Evolutionary conservation across 2,797 vertebrate genomes (phyloP).

Genomic region (Nannoperca obscura): DNA sequence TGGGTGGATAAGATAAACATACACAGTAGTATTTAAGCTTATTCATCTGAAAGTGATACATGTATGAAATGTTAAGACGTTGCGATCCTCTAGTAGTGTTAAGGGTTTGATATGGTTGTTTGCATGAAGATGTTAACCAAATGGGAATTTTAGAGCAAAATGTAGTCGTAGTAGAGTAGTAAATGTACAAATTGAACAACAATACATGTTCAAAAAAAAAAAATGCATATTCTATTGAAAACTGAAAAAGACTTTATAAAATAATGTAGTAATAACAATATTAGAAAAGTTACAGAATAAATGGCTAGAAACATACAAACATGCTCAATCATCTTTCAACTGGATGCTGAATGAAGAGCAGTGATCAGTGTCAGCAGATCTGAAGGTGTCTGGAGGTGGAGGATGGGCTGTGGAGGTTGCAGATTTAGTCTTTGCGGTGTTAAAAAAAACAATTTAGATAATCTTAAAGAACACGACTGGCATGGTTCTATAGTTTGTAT

Average conservation of each 20-base stretch:
- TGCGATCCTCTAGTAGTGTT: background rate
- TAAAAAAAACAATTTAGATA: background rate
- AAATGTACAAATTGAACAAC: background rate
- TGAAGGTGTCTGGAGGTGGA: background rate
- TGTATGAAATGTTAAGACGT: background rate
- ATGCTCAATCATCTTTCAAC: too few relatives aligned
- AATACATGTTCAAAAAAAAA: background rate
- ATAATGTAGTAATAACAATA: background rate
- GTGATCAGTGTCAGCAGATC: background rate
- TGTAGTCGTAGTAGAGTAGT: too few relatives aligned
- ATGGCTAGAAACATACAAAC: background rate
- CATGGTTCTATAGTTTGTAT: background rate
- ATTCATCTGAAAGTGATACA: background rate
- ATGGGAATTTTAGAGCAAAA: background rate
- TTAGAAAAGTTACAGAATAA: background rate
- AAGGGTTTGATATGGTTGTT: background rate
- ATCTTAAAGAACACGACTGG: background rate
- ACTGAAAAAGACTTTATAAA: background rate
- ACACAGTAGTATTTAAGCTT: background rate
- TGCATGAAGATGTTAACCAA: background rate
- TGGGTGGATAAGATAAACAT: background rate
- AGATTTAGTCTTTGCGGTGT: background rate
- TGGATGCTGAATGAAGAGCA: background rate
- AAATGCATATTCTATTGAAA: background rate
- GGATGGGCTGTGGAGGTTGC: background rate